These are phyloP conservation scores for Lasioglossum leucozonium DNA, from an alignment of 2,888 invertebrate species.

Conservation along the genomic window DNA sequence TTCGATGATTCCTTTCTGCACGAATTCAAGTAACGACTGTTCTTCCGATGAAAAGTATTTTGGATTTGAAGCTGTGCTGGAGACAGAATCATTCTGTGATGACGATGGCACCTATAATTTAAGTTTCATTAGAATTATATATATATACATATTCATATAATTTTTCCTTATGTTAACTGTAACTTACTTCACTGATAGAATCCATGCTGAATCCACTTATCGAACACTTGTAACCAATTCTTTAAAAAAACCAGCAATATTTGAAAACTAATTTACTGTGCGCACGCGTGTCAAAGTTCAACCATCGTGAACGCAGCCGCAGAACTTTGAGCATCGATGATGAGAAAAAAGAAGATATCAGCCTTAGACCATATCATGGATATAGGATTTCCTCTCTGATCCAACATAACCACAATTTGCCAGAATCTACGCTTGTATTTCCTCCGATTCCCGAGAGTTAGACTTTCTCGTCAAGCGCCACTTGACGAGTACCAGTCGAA, in stretches of 20 bases:
- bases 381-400: too few relatives aligned
- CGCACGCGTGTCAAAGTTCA: neutral
- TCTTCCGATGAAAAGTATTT: constrained; percentile 43
- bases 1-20: constrained; percentile 74
- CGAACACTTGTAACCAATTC: neutral
- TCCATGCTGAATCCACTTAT: constrained; percentile 28
- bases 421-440: too few relatives aligned
- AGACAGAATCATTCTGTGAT: constrained; percentile 33
- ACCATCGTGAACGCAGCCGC: too few relatives aligned
- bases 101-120: constrained; percentile 30
- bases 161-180: neutral
- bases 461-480: too few relatives aligned
- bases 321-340: too few relatives aligned
- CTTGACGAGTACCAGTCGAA: too few relatives aligned
- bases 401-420: too few relatives aligned
- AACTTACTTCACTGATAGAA: constrained; percentile 41
- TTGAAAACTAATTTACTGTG: neutral
- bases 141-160: too few relatives aligned
- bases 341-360: too few relatives aligned
- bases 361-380: too few relatives aligned
- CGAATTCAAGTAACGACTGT: constrained; percentile 57
- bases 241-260: constrained; percentile 21
- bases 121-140: neutral
- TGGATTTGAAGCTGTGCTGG: constrained; percentile 7
- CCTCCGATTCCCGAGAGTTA: too few relatives aligned